Evolutionary conservation across 2,797 vertebrate genomes (phyloP).

Genomic region (Liasis olivaceus): DNA sequence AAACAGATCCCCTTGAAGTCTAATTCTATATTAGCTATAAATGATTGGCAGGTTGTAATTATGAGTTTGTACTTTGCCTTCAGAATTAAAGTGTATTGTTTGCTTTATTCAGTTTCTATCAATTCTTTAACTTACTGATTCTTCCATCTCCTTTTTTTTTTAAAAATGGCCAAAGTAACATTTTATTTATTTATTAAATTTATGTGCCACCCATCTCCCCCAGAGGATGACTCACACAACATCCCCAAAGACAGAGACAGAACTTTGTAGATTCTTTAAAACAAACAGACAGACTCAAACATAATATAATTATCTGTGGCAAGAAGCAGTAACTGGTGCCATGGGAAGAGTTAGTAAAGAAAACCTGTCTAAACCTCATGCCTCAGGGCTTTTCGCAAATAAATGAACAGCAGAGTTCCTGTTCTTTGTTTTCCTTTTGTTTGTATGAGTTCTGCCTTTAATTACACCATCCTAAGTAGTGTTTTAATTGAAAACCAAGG

Average conservation of each 20-base stretch:
- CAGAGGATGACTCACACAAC: too few species aligned
- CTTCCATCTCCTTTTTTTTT: background rate
- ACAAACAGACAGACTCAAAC: background rate
- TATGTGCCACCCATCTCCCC: too few species aligned
- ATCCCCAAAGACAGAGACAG: background rate
- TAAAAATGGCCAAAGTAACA: background rate
- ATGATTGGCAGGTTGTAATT: conserved; percentile 10
- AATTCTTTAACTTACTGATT: background rate
- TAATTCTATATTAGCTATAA: background rate
- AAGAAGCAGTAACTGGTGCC: conserved; percentile 11
- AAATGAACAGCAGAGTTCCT: background rate
- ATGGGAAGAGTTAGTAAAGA: background rate
- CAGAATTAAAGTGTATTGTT: background rate
- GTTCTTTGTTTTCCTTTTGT: background rate
- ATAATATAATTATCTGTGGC: background rate
- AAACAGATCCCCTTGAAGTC: conserved; percentile 2
- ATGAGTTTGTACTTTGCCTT: background rate
- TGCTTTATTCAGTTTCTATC: background rate
- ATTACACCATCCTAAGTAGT: conserved; percentile 37
- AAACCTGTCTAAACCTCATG: background rate
- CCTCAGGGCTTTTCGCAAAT: background rate
- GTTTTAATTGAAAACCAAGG: background rate
- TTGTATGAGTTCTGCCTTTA: conserved; percentile 39
- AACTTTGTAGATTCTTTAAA: background rate
- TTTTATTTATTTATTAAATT: too few species aligned